Base-by-base conservation (phyloP, 2,797 vertebrate genomes). In the Pristis pectinata region DNA sequence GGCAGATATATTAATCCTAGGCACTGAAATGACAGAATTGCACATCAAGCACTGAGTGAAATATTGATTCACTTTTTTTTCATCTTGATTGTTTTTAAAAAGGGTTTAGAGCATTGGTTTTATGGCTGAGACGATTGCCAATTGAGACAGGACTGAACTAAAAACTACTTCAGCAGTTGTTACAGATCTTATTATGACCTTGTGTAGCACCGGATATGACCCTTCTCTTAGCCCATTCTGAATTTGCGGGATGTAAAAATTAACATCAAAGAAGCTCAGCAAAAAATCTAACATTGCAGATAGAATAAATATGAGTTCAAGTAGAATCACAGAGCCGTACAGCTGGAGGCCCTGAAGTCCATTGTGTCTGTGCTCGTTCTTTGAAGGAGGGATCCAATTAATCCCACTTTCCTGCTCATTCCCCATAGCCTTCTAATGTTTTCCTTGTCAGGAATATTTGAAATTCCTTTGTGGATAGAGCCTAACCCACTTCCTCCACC, bases 1-100 rank as follows among this genome's bases (percentile, higher is more conserved):
- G 19, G 37, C 22, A 22, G 59, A 91, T n/a, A 61, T 67, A 91
- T 91, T 91, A 91, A 91, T 64, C 87, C 61, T n/a, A 34, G 87
- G 61, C 19, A 67, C 17, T 27, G 61, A 2, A 27, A 11, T 67
- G 87, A 67, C 37, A 91, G 59, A 91, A 41, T 67, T 41, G 9
- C n/a, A n/a, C n/a, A 91, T 7, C 0, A 9, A 37, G 10, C 8
- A 10, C 59, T 41, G 37, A 67, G 17, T 61, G 61, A 67, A 91
- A 91, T 67, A 41, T 91, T 17, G 64, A 10, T 67, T 67, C n/a
- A 41, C 37, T 24, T 89, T 89, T 85, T n/a, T 19, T 34, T 4
- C 70, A 61, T 19, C 30, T 89, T 61, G 61, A 34, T 22, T 89
- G 7, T 22, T 22, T 5, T 19, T 64, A 59, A 24, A 82, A 87